phyloP scores from a whole-genome alignment of 2,113 vertebrate genomes.

The Petromus typicus region DNA sequence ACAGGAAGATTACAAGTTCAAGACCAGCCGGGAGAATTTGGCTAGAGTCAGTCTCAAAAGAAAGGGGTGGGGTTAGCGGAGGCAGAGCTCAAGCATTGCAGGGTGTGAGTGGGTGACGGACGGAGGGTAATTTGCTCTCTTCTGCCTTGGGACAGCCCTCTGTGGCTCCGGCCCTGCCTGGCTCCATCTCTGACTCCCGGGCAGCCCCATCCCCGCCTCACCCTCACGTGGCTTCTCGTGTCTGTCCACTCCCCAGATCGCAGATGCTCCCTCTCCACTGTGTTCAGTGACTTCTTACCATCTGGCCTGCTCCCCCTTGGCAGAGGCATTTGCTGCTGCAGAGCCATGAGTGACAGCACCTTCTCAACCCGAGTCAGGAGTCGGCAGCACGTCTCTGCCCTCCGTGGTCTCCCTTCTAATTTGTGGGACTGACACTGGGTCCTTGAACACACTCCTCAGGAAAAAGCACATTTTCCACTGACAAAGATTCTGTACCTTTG shows the following conservation, averaged over 20 bases:
- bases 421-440: background rate
- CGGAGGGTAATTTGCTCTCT: background rate
- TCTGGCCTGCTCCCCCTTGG: background rate
- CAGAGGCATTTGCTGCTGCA: background rate
- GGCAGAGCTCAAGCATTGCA: background rate
- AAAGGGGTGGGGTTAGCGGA: too few relatives aligned
- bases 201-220: background rate
- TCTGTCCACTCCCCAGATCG: background rate
- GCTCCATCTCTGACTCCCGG: accelerated
- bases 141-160: background rate
- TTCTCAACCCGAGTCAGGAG: background rate
- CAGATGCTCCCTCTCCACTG: background rate
- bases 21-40: background rate
- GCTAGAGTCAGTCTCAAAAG: background rate
- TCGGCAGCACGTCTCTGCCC: background rate
- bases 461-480: slow-evolving; percentile 22
- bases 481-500: slow-evolving; percentile 69
- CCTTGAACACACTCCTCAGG: slow-evolving; percentile 20
- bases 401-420: slow-evolving; percentile 31
- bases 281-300: background rate
- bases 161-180: background rate
- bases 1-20: background rate
- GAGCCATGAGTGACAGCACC: background rate
- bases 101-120: background rate
- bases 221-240: background rate